Evolutionary conservation across 2,888 invertebrate genomes (phyloP), one percentile per base, ranked within the genome.

Genomic region (Drosophila maculinotata): DNA sequence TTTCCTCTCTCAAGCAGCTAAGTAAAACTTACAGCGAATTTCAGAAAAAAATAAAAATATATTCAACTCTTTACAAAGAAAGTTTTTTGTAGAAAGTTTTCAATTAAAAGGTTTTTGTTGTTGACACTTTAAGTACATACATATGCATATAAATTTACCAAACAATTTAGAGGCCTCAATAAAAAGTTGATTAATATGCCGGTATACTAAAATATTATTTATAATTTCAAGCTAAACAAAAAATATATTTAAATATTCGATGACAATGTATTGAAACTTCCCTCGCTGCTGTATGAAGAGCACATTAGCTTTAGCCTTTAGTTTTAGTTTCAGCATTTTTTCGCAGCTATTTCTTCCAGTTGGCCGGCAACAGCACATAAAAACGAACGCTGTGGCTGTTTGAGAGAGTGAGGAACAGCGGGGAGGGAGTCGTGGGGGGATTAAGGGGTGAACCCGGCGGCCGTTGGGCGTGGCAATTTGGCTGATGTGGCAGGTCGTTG

Each of bases 281-380:
- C 59, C 64, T 65, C 79, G 63, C 14, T 48, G 42, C 28, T 10
- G 52, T 45, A 28, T 41, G 49, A 30, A 58, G 54, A 82, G 83
- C 70, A 58, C 80, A 74, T 81, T 76, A 74, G 70, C 59, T 51
- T 60, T 64, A 75, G 70, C 58, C 71, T 67, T 73, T 69, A 76
- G 72, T 76, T 82, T 76, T 73, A 76, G 73, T 49, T 71, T 70
- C 52, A 73, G 48, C 51, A 58, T 51, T 83, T 77, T 68, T 79
- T 77, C 53, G 56, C 52, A 57, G 49, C 35, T 48, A 60, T 45
- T 68, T 75, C 68, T 76, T 77, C 57, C 77, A 75, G 47, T 66
- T 85, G 79, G 74, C 63, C 62, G 51, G 62, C 26, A 25, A 1
- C 28, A 52, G 59, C 60, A 47, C 59, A 75, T 56, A 66, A 60